Percentiles rank a stretch among this genome's conserved stretches.
Evolutionary conservation across 2,113 vertebrate genomes (phyloP).

Genomic region (Archilochus colubris): DNA sequence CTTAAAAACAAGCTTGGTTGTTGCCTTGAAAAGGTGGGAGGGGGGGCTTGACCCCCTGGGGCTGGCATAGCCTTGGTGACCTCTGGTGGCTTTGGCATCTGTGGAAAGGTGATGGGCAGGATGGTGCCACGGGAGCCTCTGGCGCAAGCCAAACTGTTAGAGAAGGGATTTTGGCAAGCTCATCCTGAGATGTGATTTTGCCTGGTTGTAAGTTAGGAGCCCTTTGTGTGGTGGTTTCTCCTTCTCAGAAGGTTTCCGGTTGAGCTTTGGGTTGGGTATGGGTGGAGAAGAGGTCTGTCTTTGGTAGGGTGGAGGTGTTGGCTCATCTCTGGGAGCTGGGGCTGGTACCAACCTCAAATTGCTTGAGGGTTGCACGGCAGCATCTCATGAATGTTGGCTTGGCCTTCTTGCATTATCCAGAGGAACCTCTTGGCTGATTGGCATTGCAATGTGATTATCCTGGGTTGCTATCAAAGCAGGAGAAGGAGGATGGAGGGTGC

Average conservation of each 20-base stretch:
- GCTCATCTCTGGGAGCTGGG: neutral
- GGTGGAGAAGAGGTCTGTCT: constrained; percentile 36
- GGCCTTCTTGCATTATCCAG: neutral
- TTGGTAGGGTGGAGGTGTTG: neutral
- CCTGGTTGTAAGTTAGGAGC: neutral
- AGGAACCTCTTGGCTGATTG: neutral
- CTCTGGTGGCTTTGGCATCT: neutral
- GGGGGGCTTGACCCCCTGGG: fast-evolving
- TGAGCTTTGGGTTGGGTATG: neutral
- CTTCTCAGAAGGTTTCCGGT: constrained; percentile 31
- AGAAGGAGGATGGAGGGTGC: neutral
- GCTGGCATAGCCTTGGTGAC: neutral
- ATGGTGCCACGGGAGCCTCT: neutral
- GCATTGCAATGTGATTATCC: neutral
- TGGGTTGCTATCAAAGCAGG: fast-evolving
- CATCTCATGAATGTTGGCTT: neutral
- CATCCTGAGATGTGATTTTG: neutral
- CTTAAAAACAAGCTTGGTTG: fast-evolving
- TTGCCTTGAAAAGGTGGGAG: too few species aligned
- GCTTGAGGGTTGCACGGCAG: neutral
- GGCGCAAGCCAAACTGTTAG: neutral
- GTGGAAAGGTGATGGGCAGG: neutral
- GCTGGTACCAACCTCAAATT: neutral
- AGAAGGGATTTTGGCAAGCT: neutral
- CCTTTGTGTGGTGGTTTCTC: constrained; percentile 22